phyloP scores from a whole-genome alignment of 2,888 invertebrate species.

The Bombylius discolor region DNA sequence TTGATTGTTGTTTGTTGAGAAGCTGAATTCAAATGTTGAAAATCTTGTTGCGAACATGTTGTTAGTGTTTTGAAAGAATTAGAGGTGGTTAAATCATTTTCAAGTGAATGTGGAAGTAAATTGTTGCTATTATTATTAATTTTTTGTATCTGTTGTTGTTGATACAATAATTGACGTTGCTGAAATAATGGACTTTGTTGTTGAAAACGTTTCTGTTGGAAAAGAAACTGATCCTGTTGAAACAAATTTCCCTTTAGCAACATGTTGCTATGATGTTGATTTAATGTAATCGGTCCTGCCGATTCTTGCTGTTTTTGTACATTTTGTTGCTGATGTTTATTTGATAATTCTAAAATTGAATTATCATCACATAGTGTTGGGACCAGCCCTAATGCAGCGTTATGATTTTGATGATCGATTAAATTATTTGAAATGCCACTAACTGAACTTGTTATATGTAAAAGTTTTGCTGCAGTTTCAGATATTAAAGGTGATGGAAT shows the following conservation, averaged over 20 bases:
- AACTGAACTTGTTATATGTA: constrained; percentile 9
- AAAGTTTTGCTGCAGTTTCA: constrained; percentile 1
- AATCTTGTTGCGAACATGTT: background rate
- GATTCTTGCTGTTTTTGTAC: background rate
- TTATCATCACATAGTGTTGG: background rate
- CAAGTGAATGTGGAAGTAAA: constrained; percentile 7
- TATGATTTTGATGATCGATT: background rate
- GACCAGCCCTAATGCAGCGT: background rate
- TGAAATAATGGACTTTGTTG: background rate
- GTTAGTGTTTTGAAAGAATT: background rate
- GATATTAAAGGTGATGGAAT: constrained; percentile 1
- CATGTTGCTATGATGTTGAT: no score
- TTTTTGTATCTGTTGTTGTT: background rate
- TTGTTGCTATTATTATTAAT: constrained; percentile 10
- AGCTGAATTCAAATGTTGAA: background rate
- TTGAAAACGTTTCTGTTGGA: no score
- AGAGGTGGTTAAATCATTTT: background rate
- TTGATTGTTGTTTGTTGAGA: background rate
- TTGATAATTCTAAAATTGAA: background rate
- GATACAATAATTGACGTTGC: background rate
- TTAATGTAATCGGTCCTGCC: background rate
- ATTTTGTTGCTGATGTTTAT: background rate
- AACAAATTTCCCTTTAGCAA: background rate
- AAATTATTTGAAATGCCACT: constrained; percentile 6
- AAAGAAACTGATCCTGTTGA: background rate